Base-by-base conservation (phyloP, 2,113 vertebrate genomes). In the Gorsachius goisagi region DNA sequence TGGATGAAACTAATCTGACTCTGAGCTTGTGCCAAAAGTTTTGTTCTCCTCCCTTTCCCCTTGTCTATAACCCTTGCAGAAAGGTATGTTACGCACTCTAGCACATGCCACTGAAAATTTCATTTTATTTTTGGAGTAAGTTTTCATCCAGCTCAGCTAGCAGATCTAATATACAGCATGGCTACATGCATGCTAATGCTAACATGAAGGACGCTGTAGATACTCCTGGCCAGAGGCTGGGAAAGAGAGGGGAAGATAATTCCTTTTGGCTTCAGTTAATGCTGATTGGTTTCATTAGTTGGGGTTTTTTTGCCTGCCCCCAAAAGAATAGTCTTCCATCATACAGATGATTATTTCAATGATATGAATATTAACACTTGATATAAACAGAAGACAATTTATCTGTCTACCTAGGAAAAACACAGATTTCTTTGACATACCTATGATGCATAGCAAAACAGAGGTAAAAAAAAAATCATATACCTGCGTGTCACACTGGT, bases 401-500 rank as follows among this genome's bases (percentile, higher is more conserved):
- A 44, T 26, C 53, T 82, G 26, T 37, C 50, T 71, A 45, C 6
- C 28, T 50, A 58, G 9, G 19, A 44, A 94, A 68, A 47, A 14
- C 4, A 73, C 15, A 19, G 4, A 72, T 75, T 77, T 78, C 47
- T 78, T 62, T 44, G 50, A 27, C 14, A 21, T 74, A 76, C n/a
- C n/a, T 71, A 52, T 3, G 5, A 66, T 27, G 18, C 33, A 32
- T 1, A 73, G 32, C 41, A 91, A 81, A 79, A 71, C 0, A 58
- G 12, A 73, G 50, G 11, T 47, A 67, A 72, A 79, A 39, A 24
- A 56, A 22, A 60, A 17, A 26, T 5, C 14, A 45, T 27, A 64
- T 83, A 98, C 97, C 97, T 98, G 98, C 3, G 95, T 93, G 94
- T 99, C 98, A 96, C 97, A 93, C 72, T 98, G 60, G 64, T 97